Percentiles rank a stretch among this genome's conserved stretches.
These are phyloP conservation scores for Chauna torquata DNA, from an alignment of 2,113 vertebrate species.

Conservation along the genomic window DNA sequence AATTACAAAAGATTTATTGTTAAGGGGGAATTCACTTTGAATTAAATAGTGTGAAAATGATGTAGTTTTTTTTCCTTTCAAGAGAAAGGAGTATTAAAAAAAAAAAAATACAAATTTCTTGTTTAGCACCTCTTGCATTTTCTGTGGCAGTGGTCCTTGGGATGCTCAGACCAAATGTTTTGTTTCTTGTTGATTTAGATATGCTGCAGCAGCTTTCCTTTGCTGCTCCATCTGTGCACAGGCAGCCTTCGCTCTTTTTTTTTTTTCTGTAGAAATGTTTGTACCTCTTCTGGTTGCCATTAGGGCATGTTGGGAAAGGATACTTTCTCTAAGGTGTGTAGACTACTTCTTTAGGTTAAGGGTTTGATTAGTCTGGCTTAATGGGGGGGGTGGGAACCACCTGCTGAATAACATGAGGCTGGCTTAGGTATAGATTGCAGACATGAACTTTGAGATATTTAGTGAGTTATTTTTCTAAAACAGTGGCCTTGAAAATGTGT, in stretches of 20 bases:
- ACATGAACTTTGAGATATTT: not conserved
- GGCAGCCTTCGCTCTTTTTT: not conserved
- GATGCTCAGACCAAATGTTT: not conserved
- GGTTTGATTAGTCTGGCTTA: not conserved
- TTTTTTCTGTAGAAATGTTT: not conserved
- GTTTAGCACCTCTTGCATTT: not conserved
- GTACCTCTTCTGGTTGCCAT: not conserved
- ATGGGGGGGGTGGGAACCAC: too few species aligned
- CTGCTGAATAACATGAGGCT: fast-evolving
- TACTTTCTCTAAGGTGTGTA: not conserved
- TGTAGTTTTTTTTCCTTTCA: not conserved
- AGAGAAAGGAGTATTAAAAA: not conserved
- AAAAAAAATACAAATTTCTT: fast-evolving
- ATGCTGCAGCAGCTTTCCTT: not conserved
- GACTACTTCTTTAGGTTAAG: not conserved
- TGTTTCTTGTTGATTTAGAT: not conserved
- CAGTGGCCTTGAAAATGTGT: not conserved
- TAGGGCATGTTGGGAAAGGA: not conserved
- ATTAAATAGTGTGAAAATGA: not conserved
- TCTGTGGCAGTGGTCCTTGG: not conserved
- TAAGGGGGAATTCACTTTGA: not conserved
- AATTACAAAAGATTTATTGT: not conserved
- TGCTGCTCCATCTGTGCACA: not conserved
- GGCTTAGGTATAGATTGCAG: not conserved
- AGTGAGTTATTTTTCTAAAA: not conserved